phyloP scores from a whole-genome alignment of 2,888 invertebrate species.

The Nasonia oneida region DNA sequence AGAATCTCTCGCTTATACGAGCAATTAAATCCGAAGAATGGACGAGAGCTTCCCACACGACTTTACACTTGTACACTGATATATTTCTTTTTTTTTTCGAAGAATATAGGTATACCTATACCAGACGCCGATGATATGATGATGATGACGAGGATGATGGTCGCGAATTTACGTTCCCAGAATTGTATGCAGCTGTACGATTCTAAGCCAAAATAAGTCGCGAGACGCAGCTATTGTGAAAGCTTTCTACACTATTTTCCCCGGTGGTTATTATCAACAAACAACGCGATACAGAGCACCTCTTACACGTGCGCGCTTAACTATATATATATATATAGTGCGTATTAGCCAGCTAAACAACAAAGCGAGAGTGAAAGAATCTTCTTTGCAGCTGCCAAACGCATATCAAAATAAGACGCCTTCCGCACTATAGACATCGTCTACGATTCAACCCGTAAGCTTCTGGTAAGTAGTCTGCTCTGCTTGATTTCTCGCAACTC shows the following conservation, averaged over 20 bases:
- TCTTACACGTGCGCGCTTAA: not conserved
- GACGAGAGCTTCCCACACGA: constrained; percentile 42
- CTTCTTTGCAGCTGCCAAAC: not conserved
- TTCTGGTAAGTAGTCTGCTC: not conserved
- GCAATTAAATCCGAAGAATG: constrained; percentile 51
- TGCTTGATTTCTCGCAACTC: constrained; percentile 4
- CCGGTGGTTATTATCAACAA: not conserved
- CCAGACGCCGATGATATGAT: not conserved
- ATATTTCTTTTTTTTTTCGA: constrained; percentile 19
- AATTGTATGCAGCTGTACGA: not conserved
- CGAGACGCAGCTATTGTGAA: constrained; percentile 5
- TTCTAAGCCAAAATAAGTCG: not conserved
- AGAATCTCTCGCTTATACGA: constrained; percentile 29
- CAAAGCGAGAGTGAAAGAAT: not conserved
- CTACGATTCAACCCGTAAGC: too few species aligned
- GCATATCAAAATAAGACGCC: not conserved
- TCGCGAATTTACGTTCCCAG: not conserved
- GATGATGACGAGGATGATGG: not conserved
- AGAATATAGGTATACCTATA: too few species aligned
- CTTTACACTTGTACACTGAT: not conserved
- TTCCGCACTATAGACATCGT: not conserved
- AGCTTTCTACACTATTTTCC: constrained; percentile 21
- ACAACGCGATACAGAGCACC: not conserved
- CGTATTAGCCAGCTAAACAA: not conserved
- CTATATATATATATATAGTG: not conserved